Evolutionary conservation across 2,797 vertebrate species (phyloP), one percentile per base, ranked within the genome.

Genomic region (Lepus oiostolus): DNA sequence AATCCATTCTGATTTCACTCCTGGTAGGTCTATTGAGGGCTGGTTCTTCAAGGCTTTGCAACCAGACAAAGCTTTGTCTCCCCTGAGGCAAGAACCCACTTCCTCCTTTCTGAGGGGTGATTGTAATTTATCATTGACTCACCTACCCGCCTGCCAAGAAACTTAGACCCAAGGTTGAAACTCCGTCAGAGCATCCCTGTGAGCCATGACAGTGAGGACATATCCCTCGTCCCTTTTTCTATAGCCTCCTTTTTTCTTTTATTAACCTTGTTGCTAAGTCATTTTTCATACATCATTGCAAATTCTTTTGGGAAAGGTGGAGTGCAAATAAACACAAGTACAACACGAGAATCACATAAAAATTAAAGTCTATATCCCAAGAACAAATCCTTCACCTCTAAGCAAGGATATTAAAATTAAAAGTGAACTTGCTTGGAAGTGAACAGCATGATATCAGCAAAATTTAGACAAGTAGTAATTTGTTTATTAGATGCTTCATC

Each of bases 381-480:
- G 19, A 82, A 89, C 38, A 88, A 28, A 93, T 85, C 52, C 35
- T 85, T 92, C 42, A 87, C 80, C 62, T 95, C 80, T 50, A 22
- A 28, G 88, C 21, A 81, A 90, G 42, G 62, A 92, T 96, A 87
- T 95, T 92, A 95, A 96, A 96, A 96, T 96, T 90, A 94, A 92
- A 96, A 95, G 91, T 83, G 38, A 95, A 96, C 62, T 95, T 97
- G 91, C 91, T 95, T 95, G 88, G 52, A 96, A 89, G 67, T 77
- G 63, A 97, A 86, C 93, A 96, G 95, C 88, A 89, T 93, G 92
- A 72, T 93, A 96, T 77, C 95, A 97, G 84, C 95, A 95, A 95
- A 95, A 93, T 93, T 91, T 93, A 96, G 72, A 95, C 91, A 97
- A 96, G 83, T 89, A 94, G 88, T 96, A 90, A 97, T 96, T 96